These are phyloP conservation scores for Triplophysa rosa DNA, from an alignment of 2,113 vertebrate genomes.

Conservation along the genomic window DNA sequence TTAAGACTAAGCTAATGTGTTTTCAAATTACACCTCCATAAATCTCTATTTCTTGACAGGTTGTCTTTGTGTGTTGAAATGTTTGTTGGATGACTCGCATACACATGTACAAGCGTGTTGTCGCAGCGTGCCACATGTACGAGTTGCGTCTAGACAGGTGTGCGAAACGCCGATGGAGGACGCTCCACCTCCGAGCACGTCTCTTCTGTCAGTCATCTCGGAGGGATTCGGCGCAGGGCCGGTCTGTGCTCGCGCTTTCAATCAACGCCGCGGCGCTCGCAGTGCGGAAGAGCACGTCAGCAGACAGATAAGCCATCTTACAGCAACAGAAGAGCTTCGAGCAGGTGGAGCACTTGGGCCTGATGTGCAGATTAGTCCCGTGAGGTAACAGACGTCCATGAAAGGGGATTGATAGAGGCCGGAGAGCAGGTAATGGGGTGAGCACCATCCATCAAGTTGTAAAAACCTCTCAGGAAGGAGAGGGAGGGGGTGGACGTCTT, in stretches of 20 bases:
- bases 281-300: slow-evolving; percentile 32
- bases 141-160: not conserved
- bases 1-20: no score
- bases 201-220: slow-evolving; percentile 6
- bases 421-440: not conserved
- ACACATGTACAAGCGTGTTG: slow-evolving; percentile 9
- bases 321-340: slow-evolving; percentile 4
- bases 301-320: slow-evolving; percentile 30
- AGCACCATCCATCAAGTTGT: slow-evolving; percentile 7
- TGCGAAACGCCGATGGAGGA: not conserved
- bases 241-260: not conserved
- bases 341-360: not conserved
- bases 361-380: slow-evolving; percentile 25
- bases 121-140: not conserved
- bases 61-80: no score
- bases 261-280: not conserved
- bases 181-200: not conserved
- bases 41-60: no score
- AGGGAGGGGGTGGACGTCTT: not conserved
- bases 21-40: no score
- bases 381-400: slow-evolving; percentile 3
- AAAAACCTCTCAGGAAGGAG: slow-evolving; percentile 14
- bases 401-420: not conserved
- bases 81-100: no score
- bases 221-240: slow-evolving; percentile 1